Conservation (phyloP, 2,113 vertebrate genomes). For the Oceanites oceanicus region DNA sequence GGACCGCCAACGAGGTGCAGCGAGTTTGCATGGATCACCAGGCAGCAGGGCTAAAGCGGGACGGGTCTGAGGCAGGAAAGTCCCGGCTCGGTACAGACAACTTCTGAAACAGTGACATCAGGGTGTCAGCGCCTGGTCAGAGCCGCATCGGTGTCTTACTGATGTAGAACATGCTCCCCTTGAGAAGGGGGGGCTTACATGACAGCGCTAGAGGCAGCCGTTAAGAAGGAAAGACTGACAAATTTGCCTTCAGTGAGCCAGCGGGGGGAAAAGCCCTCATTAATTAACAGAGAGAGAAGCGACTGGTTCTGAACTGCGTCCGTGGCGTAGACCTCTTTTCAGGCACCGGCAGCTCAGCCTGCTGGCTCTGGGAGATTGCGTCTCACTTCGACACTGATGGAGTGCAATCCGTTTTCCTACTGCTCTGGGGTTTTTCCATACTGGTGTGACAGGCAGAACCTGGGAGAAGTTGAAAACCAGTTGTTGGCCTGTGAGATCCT, state of each 20-base stretch:
- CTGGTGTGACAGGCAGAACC: neutral
- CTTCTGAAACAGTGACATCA: neutral
- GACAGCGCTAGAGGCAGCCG: accelerated
- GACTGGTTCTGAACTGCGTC: neutral
- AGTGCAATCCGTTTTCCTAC: accelerated
- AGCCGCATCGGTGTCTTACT: accelerated
- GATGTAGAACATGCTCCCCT: neutral
- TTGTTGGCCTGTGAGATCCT: neutral
- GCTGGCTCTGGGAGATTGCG: neutral
- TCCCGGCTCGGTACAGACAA: neutral
- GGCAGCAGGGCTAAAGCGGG: neutral
- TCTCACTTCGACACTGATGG: neutral
- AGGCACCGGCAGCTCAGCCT: neutral
- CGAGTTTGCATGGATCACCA: neutral
- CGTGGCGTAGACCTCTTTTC: neutral
- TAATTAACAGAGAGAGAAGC: neutral
- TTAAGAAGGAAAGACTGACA: neutral
- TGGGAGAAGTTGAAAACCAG: neutral
- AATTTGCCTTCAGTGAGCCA: neutral
- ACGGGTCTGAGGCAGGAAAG: neutral
- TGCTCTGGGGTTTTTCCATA: neutral
- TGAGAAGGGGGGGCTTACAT: neutral
- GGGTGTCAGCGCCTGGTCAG: neutral
- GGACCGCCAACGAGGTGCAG: neutral
- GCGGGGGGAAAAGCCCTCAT: accelerated